Base-by-base conservation (phyloP, 2,797 vertebrate genomes). In the Gymnoscopelus braueri region DNA sequence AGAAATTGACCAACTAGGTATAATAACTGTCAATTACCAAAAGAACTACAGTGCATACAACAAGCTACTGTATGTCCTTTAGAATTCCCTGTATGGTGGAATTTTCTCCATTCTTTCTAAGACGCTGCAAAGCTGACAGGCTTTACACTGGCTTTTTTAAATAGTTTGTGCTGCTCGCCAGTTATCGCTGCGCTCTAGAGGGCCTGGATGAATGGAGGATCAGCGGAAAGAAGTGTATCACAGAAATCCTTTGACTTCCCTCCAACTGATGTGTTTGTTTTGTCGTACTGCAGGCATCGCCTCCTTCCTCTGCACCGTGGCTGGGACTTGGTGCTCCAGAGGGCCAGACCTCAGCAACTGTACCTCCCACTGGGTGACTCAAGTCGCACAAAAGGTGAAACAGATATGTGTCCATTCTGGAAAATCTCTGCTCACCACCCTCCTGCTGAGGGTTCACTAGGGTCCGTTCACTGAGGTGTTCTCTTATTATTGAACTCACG, bases 311-410 rank as follows among this genome's bases (percentile, higher is more conserved):
- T 99, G 97, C 89, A 86, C 94, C 61, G 87, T 92, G 79, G 94
- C 95, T 0, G 97, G 96, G 87, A 92, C 83, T 53, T 98, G 97
- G 97, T 96, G 94, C 92, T 91, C 95, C 74, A 96, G 94, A 84
- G 97, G 97, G 32, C 97, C 97, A 0, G 97, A 98, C 93, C 96
- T 98, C 84, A 99, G 97, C 93, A 99, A 99, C 94, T 98, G 97
- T 85, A 98, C 97, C 65, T 98, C 97, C 81, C 97, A 98, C 90
- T 98, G 97, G 97, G 97, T 98, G 84, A 96, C 96, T 88, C 97
- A 98, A 89, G 95, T 98, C 92, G 96, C 97, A 79, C 97, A 97
- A 91, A 99, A 98, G 97, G 97, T 99, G 93, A 89, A 92, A 89
- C 77, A 56, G 74, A 60, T 77, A 73, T 51, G 60, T 77, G 67